Conservation (phyloP, 2,888 invertebrate species). For the Yponomeuta evonymella region DNA sequence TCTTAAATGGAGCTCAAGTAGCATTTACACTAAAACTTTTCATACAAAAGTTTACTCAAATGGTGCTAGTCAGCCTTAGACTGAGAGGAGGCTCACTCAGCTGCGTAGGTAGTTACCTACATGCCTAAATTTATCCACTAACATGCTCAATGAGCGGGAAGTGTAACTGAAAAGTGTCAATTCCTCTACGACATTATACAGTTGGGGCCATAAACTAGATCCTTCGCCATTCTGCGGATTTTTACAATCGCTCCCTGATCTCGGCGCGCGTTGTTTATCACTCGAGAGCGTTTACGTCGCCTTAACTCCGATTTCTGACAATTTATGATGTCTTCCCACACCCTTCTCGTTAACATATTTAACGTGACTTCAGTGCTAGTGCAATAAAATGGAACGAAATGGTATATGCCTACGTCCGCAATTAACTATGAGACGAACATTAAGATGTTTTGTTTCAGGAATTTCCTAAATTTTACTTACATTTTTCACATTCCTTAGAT, state of each 20-base stretch:
- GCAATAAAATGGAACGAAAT: not conserved
- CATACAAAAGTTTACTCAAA: no score
- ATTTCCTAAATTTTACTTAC: no score
- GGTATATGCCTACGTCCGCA: no score
- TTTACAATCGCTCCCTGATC: slow-evolving; percentile 47
- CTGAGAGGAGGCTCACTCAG: no score
- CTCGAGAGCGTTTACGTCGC: slow-evolving; percentile 40
- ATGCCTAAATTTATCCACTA: not conserved
- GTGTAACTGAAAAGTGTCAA: slow-evolving; percentile 6
- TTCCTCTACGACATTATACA: slow-evolving; percentile 47
- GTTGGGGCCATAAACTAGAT: slow-evolving; percentile 56
- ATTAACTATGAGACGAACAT: no score
- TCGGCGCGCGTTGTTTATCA: slow-evolving; percentile 47
- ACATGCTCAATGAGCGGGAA: not conserved
- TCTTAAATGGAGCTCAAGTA: no score
- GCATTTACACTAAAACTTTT: no score
- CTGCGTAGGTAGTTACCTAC: no score
- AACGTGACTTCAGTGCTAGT: not conserved
- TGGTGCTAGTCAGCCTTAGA: no score
- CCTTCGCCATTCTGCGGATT: slow-evolving; percentile 58
- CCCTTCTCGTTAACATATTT: slow-evolving; percentile 16
- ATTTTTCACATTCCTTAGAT: no score
- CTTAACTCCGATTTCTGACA: slow-evolving; percentile 40
- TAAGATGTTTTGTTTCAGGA: no score
- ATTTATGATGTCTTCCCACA: slow-evolving; percentile 49